Conservation (phyloP, 2,113 vertebrate genomes). For the Cairina moschata region DNA sequence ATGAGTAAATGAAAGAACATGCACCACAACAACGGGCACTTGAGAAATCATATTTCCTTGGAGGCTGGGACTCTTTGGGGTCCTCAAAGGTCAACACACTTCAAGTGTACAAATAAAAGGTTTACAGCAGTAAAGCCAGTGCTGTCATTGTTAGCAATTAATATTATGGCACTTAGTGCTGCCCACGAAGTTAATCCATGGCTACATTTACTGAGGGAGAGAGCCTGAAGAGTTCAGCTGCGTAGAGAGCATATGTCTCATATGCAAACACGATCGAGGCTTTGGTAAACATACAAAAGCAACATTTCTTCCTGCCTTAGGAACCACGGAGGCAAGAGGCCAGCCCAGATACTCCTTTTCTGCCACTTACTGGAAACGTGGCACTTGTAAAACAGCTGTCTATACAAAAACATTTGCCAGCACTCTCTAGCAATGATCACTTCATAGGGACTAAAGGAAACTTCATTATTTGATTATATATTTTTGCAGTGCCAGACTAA, state of each 20-base stretch:
- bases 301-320: not conserved
- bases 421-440: not conserved
- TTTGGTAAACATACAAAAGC: not conserved
- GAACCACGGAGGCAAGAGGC: not conserved
- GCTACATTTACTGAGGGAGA: not conserved
- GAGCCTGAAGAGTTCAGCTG: not conserved
- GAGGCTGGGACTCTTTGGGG: not conserved
- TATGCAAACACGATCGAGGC: fast-evolving
- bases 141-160: not conserved
- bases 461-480: not conserved
- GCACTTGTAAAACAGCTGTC: not conserved
- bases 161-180: not conserved
- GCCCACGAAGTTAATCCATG: not conserved
- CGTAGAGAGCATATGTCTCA: not conserved
- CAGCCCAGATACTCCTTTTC: not conserved
- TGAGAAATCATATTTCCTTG: not conserved
- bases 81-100: not conserved
- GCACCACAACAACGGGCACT: not conserved
- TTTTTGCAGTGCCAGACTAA: not conserved
- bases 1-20: not conserved
- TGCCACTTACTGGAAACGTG: not conserved
- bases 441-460: not conserved
- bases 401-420: not conserved
- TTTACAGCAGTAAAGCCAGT: not conserved
- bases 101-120: not conserved